These are phyloP conservation scores for Sebastes hopkinsi DNA, from an alignment of 2,797 vertebrate species.

Conservation along the genomic window DNA sequence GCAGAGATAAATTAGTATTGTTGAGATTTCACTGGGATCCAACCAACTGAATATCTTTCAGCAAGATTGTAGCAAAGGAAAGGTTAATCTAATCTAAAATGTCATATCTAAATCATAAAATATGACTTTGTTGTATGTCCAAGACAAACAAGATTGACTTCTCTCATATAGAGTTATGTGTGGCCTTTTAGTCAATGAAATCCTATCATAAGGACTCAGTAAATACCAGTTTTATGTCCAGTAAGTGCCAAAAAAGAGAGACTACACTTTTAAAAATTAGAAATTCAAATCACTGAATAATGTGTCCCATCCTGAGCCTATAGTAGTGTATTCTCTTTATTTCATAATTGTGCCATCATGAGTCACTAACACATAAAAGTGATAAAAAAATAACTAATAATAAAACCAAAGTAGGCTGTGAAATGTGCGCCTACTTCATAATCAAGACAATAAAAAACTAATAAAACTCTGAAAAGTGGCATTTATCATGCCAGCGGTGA, in stretches of 20 bases:
- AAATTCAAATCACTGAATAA: background rate
- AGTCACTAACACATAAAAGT: constrained; percentile 16
- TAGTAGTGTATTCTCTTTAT: background rate
- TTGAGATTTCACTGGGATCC: background rate
- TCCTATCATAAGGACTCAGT: background rate
- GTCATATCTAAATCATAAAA: background rate
- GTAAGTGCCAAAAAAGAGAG: background rate
- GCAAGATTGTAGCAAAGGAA: background rate
- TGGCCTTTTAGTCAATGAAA: background rate
- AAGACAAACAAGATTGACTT: background rate
- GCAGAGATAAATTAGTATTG: constrained; percentile 14
- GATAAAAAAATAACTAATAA: constrained; percentile 18
- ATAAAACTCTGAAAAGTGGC: constrained; percentile 24
- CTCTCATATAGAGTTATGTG: background rate
- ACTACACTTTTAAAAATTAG: background rate
- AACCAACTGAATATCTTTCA: background rate
- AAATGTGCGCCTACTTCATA: constrained; percentile 21
- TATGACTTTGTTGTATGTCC: background rate
- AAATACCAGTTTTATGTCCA: background rate
- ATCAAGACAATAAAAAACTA: constrained; percentile 40
- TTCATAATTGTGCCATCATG: constrained; percentile 16
- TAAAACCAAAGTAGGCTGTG: constrained; percentile 3
- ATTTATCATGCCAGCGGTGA: constrained; percentile 14
- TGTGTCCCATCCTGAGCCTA: background rate
- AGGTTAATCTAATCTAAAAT: background rate